These are phyloP conservation scores for Armadillidium nasatum DNA, from an alignment of 1,140 invertebrate genomes.

Conservation along the genomic window DNA sequence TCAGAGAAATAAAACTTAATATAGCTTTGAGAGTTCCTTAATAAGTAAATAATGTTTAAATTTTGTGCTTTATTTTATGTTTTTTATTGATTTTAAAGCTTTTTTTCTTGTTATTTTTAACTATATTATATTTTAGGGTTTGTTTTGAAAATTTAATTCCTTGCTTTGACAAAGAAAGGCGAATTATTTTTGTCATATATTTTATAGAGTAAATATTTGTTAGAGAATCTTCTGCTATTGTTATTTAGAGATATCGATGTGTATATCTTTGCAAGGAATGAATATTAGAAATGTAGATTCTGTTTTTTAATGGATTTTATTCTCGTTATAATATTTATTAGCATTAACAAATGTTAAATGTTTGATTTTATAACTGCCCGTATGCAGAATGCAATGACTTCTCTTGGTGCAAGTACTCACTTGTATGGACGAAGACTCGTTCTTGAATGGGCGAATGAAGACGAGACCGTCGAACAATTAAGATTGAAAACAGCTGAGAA, in stretches of 20 bases:
- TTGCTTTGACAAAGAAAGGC: too few species aligned
- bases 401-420: conserved; percentile 91
- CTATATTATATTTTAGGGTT: too few species aligned
- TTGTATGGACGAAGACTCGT: conserved; percentile 91
- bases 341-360: not conserved
- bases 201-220: not conserved
- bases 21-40: too few species aligned
- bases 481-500: conserved; percentile 76
- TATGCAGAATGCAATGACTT: conserved; percentile 80
- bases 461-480: conserved; percentile 70
- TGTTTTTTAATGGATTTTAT: not conserved
- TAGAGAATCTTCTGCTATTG: not conserved
- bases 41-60: too few species aligned
- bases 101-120: too few species aligned
- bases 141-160: too few species aligned
- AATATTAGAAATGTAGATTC: not conserved
- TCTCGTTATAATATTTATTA: not conserved
- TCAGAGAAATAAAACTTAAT: too few species aligned
- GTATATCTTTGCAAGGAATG: not conserved
- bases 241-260: not conserved
- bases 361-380: not conserved
- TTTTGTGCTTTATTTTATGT: too few species aligned
- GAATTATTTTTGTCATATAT: too few species aligned
- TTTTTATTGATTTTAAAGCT: too few species aligned
- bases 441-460: conserved; percentile 90